A percentile compares a stretch with the other conserved stretches of the same genome.
These are phyloP conservation scores for Arrhopalites spinosus DNA, from an alignment of 2,888 invertebrate genomes.

Conservation along the genomic window DNA sequence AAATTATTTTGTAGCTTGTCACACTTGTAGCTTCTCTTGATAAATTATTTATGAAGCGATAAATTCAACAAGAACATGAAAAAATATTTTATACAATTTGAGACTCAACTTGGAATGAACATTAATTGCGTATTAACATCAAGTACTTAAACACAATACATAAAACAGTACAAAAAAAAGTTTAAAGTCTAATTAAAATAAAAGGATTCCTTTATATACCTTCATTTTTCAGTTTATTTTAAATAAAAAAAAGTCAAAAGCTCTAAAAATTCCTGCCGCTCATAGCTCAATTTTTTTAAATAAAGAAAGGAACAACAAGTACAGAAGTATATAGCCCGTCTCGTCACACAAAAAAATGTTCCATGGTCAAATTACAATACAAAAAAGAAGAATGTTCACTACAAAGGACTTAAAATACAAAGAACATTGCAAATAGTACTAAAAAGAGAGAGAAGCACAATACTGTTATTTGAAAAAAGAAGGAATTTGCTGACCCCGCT, in stretches of 20 bases:
- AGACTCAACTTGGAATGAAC: neutral
- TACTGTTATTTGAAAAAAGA: constrained; percentile 22
- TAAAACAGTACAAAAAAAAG: too few species aligned
- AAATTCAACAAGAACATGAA: neutral
- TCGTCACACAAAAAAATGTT: too few species aligned
- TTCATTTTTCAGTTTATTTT: too few species aligned
- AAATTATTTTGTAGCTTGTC: neutral
- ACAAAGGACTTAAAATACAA: neutral
- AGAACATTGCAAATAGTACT: neutral
- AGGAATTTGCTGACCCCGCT: neutral
- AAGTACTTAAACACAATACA: too few species aligned
- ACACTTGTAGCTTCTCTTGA: neutral
- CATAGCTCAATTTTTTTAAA: neutral
- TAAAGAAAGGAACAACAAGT: neutral
- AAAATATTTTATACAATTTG: neutral
- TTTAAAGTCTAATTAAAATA: too few species aligned
- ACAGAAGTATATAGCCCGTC: too few species aligned
- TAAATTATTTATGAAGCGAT: neutral
- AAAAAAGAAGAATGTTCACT: neutral
- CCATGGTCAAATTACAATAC: neutral
- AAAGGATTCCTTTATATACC: too few species aligned
- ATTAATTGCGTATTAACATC: neutral
- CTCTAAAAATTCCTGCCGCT: neutral
- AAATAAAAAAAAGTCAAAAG: too few species aligned
- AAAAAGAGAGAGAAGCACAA: constrained; percentile 9